A percentile compares a stretch with the other conserved stretches of the same genome.
phyloP scores from a whole-genome alignment of 1,140 invertebrate genomes.

The Drosophila murphyi region DNA sequence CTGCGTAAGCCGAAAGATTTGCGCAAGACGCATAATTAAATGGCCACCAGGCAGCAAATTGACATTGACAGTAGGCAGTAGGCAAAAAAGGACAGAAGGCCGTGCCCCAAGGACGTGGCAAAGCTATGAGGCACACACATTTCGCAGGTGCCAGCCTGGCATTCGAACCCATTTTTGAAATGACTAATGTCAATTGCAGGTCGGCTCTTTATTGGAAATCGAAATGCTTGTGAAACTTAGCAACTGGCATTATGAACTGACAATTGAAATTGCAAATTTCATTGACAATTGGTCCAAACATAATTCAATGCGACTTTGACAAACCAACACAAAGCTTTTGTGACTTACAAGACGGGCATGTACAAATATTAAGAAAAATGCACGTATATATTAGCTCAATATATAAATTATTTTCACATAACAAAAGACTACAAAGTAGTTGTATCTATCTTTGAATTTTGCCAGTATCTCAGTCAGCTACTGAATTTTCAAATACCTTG shows the following conservation, averaged over 20 bases:
- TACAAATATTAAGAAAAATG: too few species aligned
- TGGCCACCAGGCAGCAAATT: conserved; percentile 47
- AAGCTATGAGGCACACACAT: too few species aligned
- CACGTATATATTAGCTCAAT: too few species aligned
- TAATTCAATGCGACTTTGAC: too few species aligned
- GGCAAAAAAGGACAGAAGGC: not conserved
- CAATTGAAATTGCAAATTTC: conserved; percentile 31
- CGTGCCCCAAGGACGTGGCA: not conserved
- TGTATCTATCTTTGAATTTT: too few species aligned
- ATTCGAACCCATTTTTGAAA: conserved; percentile 2
- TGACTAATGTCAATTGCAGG: conserved; percentile 39
- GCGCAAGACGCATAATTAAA: conserved; percentile 66
- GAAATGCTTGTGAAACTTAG: conserved; percentile 25
- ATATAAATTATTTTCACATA: too few species aligned
- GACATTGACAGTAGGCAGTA: conserved; percentile 19
- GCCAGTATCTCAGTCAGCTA: not conserved
- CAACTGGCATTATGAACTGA: conserved; percentile 8
- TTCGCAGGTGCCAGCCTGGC: not conserved
- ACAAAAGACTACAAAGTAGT: too few species aligned
- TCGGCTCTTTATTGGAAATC: conserved; percentile 38
- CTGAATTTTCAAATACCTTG: too few species aligned
- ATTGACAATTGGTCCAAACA: not conserved
- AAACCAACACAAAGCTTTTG: too few species aligned
- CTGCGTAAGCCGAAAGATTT: conserved; percentile 64
- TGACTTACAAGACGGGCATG: too few species aligned